Evolutionary conservation across 2,888 invertebrate species (phyloP), one percentile per base, ranked within the genome.

Genomic region (Sminthurinus aureus): DNA sequence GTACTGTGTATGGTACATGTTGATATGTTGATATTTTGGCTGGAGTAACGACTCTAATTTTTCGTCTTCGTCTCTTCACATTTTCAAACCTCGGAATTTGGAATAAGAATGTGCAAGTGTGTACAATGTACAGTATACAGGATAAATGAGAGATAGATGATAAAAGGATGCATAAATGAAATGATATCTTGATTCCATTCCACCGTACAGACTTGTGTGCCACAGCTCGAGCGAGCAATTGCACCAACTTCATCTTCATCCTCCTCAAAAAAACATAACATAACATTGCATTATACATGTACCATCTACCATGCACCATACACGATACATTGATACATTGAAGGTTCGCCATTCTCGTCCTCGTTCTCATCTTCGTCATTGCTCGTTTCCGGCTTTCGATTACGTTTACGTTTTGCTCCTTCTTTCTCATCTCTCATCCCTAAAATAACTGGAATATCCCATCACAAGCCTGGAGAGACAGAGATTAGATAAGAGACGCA

Each of bases 381-480:
- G 51, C 71, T 73, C 73, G 69, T 81, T 74, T 74, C 80, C 80
- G 74, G 20, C 80, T 81, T 81, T 81, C 80, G 58, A 81, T 81
- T 81, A 81, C 80, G 69, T 69, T 69, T 69, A 69, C 69, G 79
- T 26, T 71, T 67, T 20, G 4, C 67, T 20, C n/a, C n/a, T n/a
- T n/a, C 20, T 67, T 67, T 69, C 67, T 18, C 67, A 22, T 22
- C 11, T 22, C n/a, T 1, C 67, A 9, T n/a, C 67, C 1, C 22
- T 11, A 22, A 38, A 38, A 38, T 38, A 38, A 18, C 22, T 18
- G 58, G 58, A 58, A 58, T 38, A 38, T 38, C 38, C 1, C 38
- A 38, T 38, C 38, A 38, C 58, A 18, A 58, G 58, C 13, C 58
- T 13, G 18, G 58, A 58, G 58, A 58, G 58, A 58, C 15, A 58